Percentiles rank a stretch among this genome's conserved stretches.
These are phyloP conservation scores for Proales similis DNA, from an alignment of 1,140 invertebrate species.

Conservation along the genomic window DNA sequence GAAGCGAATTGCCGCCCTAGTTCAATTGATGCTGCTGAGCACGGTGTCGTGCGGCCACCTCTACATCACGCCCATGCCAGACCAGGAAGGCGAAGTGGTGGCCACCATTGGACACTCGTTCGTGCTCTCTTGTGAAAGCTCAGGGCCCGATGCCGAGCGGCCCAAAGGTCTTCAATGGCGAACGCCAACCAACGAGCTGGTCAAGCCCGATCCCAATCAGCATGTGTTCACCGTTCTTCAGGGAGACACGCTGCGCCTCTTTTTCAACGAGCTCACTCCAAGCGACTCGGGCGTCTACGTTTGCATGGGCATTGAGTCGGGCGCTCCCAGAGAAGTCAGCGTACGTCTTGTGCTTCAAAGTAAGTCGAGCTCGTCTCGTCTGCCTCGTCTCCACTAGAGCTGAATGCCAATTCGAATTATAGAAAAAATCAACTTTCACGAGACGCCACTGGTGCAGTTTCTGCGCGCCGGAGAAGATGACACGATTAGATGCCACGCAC, in stretches of 20 bases:
- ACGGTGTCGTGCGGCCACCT: too few species aligned
- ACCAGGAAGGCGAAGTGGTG: too few species aligned
- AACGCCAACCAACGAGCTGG: background rate
- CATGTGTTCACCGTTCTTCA: background rate
- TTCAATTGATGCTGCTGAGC: too few species aligned
- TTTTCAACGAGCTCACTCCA: background rate
- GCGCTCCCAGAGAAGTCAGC: background rate
- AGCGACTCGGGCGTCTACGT: slow-evolving; percentile 7
- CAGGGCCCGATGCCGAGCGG: too few species aligned
- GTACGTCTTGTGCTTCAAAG: background rate
- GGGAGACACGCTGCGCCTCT: background rate
- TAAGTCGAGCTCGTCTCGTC: background rate
- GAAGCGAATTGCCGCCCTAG: too few species aligned
- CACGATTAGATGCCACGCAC: background rate
- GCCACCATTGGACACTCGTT: too few species aligned
- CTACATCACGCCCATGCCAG: too few species aligned
- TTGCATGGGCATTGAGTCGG: background rate
- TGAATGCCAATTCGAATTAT: background rate
- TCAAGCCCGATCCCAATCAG: background rate
- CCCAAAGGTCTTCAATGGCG: background rate
- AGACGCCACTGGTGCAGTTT: slow-evolving; percentile 2
- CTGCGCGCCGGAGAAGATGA: slow-evolving; percentile 1
- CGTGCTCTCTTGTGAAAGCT: too few species aligned
- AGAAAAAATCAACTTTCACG: slow-evolving; percentile 6
- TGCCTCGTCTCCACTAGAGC: background rate